phyloP scores from a whole-genome alignment of 2,797 vertebrate genomes.

The Avahi laniger region DNA sequence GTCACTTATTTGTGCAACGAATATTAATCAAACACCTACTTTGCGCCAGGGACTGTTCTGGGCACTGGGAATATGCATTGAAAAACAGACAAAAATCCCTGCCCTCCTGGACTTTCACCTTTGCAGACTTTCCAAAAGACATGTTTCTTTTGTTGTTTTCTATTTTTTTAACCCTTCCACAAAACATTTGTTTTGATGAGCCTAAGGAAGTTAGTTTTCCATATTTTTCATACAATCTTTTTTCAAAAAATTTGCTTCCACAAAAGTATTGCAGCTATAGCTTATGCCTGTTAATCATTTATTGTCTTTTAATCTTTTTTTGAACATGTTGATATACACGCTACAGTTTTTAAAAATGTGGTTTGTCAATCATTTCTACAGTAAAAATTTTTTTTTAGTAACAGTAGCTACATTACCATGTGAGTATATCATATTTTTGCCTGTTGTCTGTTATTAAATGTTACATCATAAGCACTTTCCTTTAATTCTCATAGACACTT shows the following conservation, averaged over 20 bases:
- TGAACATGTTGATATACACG: background rate
- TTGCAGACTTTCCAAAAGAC: background rate
- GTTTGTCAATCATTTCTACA: constrained; percentile 20
- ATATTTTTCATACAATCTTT: background rate
- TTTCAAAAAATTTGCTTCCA: background rate
- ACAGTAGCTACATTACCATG: background rate
- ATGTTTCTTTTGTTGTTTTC: background rate
- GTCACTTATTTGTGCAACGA: background rate
- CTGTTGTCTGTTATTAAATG: constrained; percentile 34
- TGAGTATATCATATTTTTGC: background rate
- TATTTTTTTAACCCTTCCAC: background rate
- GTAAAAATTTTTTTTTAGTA: constrained; percentile 30
- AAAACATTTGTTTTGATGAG: background rate
- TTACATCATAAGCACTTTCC: background rate
- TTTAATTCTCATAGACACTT: background rate
- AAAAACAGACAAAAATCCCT: background rate
- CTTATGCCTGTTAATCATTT: constrained; percentile 14
- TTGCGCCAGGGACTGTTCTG: background rate
- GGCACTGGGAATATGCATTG: background rate
- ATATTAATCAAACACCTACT: background rate
- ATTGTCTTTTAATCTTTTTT: background rate
- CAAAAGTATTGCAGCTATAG: background rate
- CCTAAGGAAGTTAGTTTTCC: constrained; percentile 10
- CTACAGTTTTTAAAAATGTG: background rate
- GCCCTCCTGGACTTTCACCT: background rate